phyloP scores from a whole-genome alignment of 2,888 invertebrate genomes.

The Acanthosoma haemorrhoidale region DNA sequence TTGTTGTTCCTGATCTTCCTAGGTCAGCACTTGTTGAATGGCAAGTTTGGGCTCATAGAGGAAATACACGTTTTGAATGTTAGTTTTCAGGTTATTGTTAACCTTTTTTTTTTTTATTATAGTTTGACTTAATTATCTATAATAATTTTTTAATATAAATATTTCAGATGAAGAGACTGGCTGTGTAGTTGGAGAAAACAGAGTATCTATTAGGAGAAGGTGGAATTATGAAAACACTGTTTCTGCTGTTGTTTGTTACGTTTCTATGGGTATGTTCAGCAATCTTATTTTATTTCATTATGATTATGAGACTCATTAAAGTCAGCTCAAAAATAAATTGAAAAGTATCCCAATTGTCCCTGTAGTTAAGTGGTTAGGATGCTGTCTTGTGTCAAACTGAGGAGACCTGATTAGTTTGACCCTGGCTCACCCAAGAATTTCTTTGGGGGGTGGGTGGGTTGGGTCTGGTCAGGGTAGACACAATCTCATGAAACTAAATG shows the following conservation, averaged over 20 bases:
- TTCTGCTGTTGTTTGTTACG: slow-evolving; percentile 77
- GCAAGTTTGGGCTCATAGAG: slow-evolving; percentile 87
- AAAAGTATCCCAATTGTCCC: too few species aligned
- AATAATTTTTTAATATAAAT: too few species aligned
- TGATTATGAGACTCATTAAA: too few species aligned
- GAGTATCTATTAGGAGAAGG: slow-evolving; percentile 74
- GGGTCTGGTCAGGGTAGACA: too few species aligned
- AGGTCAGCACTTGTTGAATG: slow-evolving; percentile 78
- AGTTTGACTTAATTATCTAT: neutral
- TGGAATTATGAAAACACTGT: slow-evolving; percentile 88
- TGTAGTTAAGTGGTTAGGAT: too few species aligned
- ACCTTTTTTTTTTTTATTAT: neutral
- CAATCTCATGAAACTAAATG: too few species aligned
- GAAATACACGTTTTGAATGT: slow-evolving; percentile 85
- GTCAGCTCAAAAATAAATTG: too few species aligned
- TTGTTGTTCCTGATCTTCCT: slow-evolving; percentile 76
- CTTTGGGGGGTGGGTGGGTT: too few species aligned
- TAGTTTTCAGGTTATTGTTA: slow-evolving; percentile 45
- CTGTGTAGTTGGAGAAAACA: slow-evolving; percentile 74
- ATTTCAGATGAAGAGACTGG: slow-evolving; percentile 80
- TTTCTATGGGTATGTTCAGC: slow-evolving; percentile 63
- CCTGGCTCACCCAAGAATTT: too few species aligned
- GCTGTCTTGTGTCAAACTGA: too few species aligned
- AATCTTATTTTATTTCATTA: neutral
- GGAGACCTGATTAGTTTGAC: too few species aligned